These are phyloP conservation scores for Sebastes trivittatus DNA, from an alignment of 2,797 vertebrate species.

Conservation along the genomic window DNA sequence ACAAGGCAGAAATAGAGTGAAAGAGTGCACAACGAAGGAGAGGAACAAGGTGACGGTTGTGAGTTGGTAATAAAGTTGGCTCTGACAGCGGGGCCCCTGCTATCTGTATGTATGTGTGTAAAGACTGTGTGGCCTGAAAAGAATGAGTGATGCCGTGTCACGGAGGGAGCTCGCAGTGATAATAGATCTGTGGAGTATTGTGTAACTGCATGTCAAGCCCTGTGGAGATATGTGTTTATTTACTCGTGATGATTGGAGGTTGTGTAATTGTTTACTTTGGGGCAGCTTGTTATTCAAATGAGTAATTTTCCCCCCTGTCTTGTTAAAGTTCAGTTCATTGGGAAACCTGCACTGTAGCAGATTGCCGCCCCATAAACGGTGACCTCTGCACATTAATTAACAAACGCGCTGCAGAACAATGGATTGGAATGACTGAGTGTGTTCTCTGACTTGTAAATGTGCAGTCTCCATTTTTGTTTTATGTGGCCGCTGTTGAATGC, in stretches of 20 bases:
- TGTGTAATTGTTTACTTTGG: conserved; percentile 63
- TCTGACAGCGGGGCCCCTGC: conserved; percentile 44
- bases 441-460: conserved; percentile 3
- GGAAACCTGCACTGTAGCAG: conserved; percentile 24
- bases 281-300: conserved; percentile 53
- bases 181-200: conserved; percentile 35
- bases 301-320: conserved; percentile 36
- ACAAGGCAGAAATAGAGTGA: conserved; percentile 7
- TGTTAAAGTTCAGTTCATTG: conserved; percentile 48
- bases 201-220: conserved; percentile 36
- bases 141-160: conserved; percentile 36
- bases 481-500: not conserved
- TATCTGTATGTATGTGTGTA: conserved; percentile 9
- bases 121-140: conserved; percentile 44
- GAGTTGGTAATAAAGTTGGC: conserved; percentile 34
- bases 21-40: conserved; percentile 13
- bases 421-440: not conserved
- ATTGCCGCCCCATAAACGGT: conserved; percentile 51
- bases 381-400: conserved; percentile 32
- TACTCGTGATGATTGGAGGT: conserved; percentile 44
- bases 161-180: conserved; percentile 13
- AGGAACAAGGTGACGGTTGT: conserved; percentile 49
- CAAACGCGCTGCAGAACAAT: conserved; percentile 1
- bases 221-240: conserved; percentile 56
- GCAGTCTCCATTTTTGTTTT: conserved; percentile 22